Evolutionary conservation across 2,888 invertebrate species (phyloP), one percentile per base, ranked within the genome.

Genomic region (Cephus rjabovi): DNA sequence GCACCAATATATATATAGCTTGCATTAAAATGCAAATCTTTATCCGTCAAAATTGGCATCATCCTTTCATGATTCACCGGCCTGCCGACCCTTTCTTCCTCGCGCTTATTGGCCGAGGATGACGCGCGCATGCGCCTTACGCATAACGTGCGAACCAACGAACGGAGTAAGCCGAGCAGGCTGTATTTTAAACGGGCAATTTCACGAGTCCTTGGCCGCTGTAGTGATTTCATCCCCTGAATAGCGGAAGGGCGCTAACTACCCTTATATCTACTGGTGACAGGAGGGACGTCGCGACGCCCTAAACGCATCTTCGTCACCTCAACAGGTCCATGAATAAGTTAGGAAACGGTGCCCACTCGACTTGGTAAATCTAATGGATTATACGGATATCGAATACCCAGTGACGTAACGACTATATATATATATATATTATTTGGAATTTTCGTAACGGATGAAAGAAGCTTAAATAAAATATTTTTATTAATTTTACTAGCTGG

Each of bases 291-390:
- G 79, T 82, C n/a, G 70, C 69, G 34, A 82, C 81, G 79, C 87
- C 86, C 89, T 90, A 90, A 91, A 89, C 88, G 89, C 87, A 90
- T 90, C 90, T 87, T 86, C 86, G 87, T 88, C 89, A 90, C 90
- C 88, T 90, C 91, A 91, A 91, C 91, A 90, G 90, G 91, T 91
- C 88, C 89, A 91, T 91, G 91, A 91, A 91, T 91, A 91, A 90
- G 87, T 91, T 90, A 90, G 84, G 85, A 83, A 82, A 78, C 83
- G 74, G 71, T 71, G 83, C 83, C 73, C 76, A 33, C 30, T 71
- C 71, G 71, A 71, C 71, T 71, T 40, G 40, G 40, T 40, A 40
- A 40, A 23, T 40, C 40, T 40, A 40, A 40, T 40, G 23, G 40
- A 40, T 40, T 40, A 40, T 15, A 79, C 77, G 73, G 74, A 56